Base-by-base conservation (phyloP, 2,797 vertebrate species). In the Onychomys torridus region DNA sequence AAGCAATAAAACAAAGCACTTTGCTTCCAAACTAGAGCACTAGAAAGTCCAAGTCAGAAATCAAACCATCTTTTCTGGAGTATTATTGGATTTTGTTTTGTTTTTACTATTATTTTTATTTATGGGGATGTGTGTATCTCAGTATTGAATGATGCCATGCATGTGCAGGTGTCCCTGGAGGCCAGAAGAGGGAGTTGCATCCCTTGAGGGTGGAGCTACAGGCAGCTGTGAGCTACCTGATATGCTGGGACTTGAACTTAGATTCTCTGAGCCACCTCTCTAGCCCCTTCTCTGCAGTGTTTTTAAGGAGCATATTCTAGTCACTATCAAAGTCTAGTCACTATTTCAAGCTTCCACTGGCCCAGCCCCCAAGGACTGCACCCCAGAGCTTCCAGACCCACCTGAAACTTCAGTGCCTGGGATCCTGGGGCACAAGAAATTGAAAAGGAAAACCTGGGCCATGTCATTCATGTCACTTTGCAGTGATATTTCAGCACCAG, bases 351-450 rank as follows among this genome's bases (percentile, higher is more conserved):
- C 21, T n/a, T 34, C 90, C 19, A 27, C 4, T 40, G 49, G 61
- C 43, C 75, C 46, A 29, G 19, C 16, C 75, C 90, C 59, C 21
- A 29, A 19, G 27, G 34, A 85, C 21, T 6, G 5, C 12, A 69
- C 43, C 25, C 43, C 32, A 46, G 8, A 85, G 1, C 29, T 46
- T 95, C 61, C 9, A 46, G 19, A 10, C 21, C 43, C 40, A 96
- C 25, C 78, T 81, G 29, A 88, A 83, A 90, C 88, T 90, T 91
- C 63, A 95, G 97, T 98, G 96, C 0, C 0, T 89, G 34, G 1
- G 3, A 77, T 78, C 37, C 43, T 94, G 73, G 88, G 0, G 2
- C 89, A 93, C 2, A 97, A 86, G 0, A 95, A 79, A 94, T 52
- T 16, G 4, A 57, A 87, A 71, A 75, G 34, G 90, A 93, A 73